Conservation (phyloP, 2,888 invertebrate species). For the Hirudinaria manillensis region DNA sequence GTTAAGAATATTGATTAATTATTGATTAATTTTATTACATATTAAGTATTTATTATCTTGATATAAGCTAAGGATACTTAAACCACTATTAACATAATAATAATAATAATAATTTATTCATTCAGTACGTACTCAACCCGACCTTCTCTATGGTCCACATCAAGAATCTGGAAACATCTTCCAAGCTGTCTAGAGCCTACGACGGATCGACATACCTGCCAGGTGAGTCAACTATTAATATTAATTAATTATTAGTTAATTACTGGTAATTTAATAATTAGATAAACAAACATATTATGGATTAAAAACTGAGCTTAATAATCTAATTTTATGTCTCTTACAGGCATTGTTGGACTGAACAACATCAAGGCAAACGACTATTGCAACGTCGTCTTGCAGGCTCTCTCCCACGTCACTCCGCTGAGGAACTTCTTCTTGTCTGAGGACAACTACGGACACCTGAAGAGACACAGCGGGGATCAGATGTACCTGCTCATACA, state of each 20-base stretch:
- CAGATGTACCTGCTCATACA: slow-evolving; percentile 78
- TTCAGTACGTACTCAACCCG: slow-evolving; percentile 84
- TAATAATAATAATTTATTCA: no score
- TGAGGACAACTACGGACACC: slow-evolving; percentile 78
- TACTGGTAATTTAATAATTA: neutral
- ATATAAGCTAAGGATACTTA: no score
- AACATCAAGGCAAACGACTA: slow-evolving; percentile 99
- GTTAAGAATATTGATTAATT: no score
- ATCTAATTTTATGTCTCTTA: no score
- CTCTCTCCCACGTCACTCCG: slow-evolving; percentile 87
- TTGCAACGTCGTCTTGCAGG: slow-evolving; percentile 96
- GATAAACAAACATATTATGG: neutral
- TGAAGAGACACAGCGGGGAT: slow-evolving; percentile 88
- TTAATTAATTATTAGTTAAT: slow-evolving; percentile 3
- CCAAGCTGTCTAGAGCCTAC: slow-evolving; percentile 84
- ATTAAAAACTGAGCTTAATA: no score
- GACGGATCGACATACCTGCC: slow-evolving; percentile 94
- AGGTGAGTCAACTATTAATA: slow-evolving; percentile 57
- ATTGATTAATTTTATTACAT: no score
- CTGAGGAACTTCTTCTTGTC: slow-evolving; percentile 87
- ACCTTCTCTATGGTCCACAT: slow-evolving; percentile 83
- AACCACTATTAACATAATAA: no score
- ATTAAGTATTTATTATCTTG: no score
- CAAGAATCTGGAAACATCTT: slow-evolving; percentile 68
- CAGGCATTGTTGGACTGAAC: slow-evolving; percentile 84